Evolutionary conservation across 1,140 invertebrate genomes (phyloP).

Genomic region (Drosophila funebris): DNA sequence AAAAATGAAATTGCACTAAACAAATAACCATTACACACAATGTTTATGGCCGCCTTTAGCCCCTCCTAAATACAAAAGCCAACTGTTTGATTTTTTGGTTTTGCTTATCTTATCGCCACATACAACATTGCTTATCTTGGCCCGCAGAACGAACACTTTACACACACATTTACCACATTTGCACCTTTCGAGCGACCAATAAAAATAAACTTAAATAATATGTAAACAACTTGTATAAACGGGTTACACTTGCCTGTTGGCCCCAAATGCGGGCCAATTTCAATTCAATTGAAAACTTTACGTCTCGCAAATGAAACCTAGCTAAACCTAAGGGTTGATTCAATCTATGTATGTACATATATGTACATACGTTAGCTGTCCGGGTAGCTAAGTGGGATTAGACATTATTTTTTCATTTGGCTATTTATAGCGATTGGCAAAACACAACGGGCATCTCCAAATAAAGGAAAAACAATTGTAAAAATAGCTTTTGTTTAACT

Average conservation of each 20-base stretch:
- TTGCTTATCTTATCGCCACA: slow-evolving; percentile 62
- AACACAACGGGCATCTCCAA: slow-evolving; percentile 1
- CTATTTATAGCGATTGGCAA: slow-evolving; percentile 30
- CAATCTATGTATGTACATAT: background rate
- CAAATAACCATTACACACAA: slow-evolving; percentile 34
- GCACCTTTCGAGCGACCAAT: slow-evolving; percentile 34
- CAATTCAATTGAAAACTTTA: slow-evolving; percentile 65
- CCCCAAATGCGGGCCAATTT: slow-evolving; percentile 66
- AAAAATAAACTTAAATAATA: slow-evolving; percentile 76
- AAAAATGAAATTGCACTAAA: slow-evolving; percentile 29
- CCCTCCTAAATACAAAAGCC: slow-evolving; percentile 17
- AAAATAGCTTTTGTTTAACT: background rate
- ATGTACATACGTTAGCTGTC: background rate
- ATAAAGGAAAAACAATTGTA: background rate
- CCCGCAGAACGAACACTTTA: slow-evolving; percentile 56
- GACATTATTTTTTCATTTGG: slow-evolving; percentile 14
- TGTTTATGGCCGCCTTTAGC: slow-evolving; percentile 29
- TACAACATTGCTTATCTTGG: slow-evolving; percentile 47
- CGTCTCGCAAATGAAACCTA: slow-evolving; percentile 3
- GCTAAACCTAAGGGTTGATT: slow-evolving; percentile 4
- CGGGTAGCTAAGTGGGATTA: slow-evolving; percentile 25
- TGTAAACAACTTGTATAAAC: slow-evolving; percentile 64
- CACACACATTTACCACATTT: slow-evolving; percentile 37
- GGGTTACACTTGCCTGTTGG: slow-evolving; percentile 31
- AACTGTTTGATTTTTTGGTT: slow-evolving; percentile 59